A percentile compares a stretch with the other conserved stretches of the same genome.
Conservation (phyloP, 2,888 invertebrate species). For the Tethea ocularis region DNA sequence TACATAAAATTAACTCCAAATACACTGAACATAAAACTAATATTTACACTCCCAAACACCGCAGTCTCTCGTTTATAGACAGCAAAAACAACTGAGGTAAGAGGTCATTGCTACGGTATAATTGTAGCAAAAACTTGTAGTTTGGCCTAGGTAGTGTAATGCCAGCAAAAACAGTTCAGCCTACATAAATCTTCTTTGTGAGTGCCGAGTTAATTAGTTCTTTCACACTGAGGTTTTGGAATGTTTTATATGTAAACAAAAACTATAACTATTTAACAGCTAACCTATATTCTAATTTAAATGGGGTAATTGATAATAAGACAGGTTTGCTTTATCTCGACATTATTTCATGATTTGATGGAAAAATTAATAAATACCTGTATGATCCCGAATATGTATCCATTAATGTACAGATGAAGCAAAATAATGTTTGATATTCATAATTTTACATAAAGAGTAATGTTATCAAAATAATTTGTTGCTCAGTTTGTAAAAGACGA, state of each 20-base stretch:
- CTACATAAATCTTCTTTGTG: background rate
- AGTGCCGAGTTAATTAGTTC: background rate
- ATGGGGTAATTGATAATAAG: too few species aligned
- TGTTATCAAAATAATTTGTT: too few species aligned
- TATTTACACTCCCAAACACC: background rate
- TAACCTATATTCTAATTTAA: background rate
- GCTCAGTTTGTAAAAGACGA: too few species aligned
- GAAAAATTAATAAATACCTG: too few species aligned
- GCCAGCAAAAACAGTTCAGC: background rate
- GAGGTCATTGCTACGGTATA: background rate
- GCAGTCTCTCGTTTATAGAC: background rate
- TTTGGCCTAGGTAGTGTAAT: background rate
- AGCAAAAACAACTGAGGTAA: slow-evolving; percentile 2
- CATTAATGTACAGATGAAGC: too few species aligned
- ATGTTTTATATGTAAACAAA: background rate
- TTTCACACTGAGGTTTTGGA: background rate
- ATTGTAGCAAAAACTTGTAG: slow-evolving; percentile 1
- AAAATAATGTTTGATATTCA: too few species aligned
- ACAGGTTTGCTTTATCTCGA: too few species aligned
- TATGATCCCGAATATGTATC: too few species aligned
- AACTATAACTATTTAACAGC: too few species aligned
- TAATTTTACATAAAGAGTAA: too few species aligned
- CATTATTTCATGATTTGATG: too few species aligned
- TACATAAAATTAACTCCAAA: background rate
- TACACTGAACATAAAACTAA: background rate